A percentile compares a stretch with the other conserved stretches of the same genome.
Evolutionary conservation across 2,113 vertebrate genomes (phyloP).

Genomic region (Malurus alboscapulatus): DNA sequence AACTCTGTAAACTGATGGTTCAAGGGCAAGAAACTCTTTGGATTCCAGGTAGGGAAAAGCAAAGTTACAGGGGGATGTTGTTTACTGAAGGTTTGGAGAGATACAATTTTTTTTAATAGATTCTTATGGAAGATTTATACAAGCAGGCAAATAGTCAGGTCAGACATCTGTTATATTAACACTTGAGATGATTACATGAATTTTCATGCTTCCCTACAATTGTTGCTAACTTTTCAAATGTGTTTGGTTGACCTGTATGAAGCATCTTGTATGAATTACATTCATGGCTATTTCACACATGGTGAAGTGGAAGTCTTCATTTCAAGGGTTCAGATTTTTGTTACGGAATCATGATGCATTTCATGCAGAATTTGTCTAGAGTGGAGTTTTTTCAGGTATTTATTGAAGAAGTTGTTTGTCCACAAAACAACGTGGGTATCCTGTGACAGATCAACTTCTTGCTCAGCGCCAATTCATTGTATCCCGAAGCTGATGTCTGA

Average conservation of each 20-base stretch:
- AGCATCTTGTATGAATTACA: not conserved
- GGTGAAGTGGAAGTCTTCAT: not conserved
- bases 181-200: not conserved
- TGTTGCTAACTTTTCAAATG: not conserved
- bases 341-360: not conserved
- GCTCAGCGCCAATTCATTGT: not conserved
- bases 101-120: not conserved
- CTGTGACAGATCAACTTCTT: not conserved
- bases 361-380: not conserved
- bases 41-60: not conserved
- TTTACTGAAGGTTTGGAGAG: not conserved
- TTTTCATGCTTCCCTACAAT: not conserved
- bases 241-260: not conserved
- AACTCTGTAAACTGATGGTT: not conserved
- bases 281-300: not conserved
- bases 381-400: not conserved
- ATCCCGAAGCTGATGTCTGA: slow-evolving; percentile 10
- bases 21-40: not conserved
- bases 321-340: not conserved
- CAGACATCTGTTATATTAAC: not conserved
- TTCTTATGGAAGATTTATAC: not conserved
- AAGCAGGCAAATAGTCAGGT: not conserved
- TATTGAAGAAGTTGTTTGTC: not conserved
- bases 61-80: not conserved
- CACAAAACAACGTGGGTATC: not conserved